These are phyloP conservation scores for Notodonta dromedarius DNA, from an alignment of 2,888 invertebrate species.

Conservation along the genomic window DNA sequence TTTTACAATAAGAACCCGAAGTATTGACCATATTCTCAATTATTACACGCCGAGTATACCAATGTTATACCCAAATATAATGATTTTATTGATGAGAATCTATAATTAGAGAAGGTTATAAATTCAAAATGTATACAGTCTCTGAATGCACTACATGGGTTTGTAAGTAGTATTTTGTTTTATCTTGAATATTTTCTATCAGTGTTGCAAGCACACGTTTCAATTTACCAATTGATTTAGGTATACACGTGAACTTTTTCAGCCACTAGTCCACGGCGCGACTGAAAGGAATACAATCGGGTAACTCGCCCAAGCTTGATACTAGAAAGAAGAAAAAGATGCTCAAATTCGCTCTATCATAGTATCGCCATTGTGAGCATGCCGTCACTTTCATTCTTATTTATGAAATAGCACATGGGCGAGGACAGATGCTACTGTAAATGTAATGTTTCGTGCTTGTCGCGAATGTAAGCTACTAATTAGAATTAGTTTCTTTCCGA, in stretches of 20 bases:
- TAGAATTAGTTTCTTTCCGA: too few relatives aligned
- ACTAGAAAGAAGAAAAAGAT: too few relatives aligned
- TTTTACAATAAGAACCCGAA: not conserved
- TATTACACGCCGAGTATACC: not conserved
- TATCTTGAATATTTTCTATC: conserved; percentile 8
- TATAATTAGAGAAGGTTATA: not conserved
- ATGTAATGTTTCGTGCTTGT: too few relatives aligned
- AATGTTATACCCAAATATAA: not conserved
- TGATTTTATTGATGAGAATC: not conserved
- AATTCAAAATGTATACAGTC: not conserved
- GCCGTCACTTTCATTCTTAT: too few relatives aligned
- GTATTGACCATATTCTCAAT: not conserved
- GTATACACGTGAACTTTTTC: conserved; percentile 21
- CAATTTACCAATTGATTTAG: conserved; percentile 18
- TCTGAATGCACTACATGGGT: not conserved
- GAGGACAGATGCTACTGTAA: too few relatives aligned
- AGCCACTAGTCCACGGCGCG: too few relatives aligned
- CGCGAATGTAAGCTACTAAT: too few relatives aligned
- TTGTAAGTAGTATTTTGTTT: conserved; percentile 8
- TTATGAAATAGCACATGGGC: too few relatives aligned
- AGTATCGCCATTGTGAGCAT: too few relatives aligned
- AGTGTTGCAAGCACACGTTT: conserved; percentile 10
- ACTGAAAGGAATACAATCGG: too few relatives aligned
- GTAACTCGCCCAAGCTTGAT: too few relatives aligned
- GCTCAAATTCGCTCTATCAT: too few relatives aligned